Evolutionary conservation across 1,140 invertebrate species (phyloP).

Genomic region (Zaprionus africanus): DNA sequence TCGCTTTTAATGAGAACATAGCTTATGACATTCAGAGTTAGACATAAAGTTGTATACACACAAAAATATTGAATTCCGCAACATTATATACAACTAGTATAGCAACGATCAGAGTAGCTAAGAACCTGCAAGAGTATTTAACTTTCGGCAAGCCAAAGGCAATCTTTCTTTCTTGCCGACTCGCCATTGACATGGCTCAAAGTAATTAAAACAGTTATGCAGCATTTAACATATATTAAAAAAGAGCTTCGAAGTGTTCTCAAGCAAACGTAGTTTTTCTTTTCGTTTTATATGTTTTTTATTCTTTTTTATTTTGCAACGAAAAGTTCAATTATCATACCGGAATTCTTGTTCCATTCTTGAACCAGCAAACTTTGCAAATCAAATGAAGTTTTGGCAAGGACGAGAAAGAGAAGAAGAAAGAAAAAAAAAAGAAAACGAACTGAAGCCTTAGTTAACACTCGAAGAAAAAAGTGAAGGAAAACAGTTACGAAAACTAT

Average conservation of each 20-base stretch:
- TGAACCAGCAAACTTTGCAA: constrained; percentile 24
- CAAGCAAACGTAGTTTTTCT: neutral
- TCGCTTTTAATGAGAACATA: too few species aligned
- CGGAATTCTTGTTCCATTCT: constrained; percentile 11
- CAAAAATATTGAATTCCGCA: too few species aligned
- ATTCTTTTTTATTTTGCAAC: neutral
- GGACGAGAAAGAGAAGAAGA: neutral
- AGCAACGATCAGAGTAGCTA: too few species aligned
- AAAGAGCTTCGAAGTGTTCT: neutral
- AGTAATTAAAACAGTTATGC: constrained; percentile 30
- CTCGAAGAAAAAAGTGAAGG: constrained; percentile 7
- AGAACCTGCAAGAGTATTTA: too few species aligned
- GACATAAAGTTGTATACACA: too few species aligned
- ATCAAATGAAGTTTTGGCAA: constrained; percentile 21
- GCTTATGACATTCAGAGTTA: too few species aligned
- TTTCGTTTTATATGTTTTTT: neutral
- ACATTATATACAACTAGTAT: too few species aligned
- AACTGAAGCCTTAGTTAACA: constrained; percentile 3
- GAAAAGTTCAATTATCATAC: constrained; percentile 21
- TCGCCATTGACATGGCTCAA: neutral
- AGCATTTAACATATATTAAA: constrained; percentile 17
- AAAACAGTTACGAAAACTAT: constrained; percentile 42
- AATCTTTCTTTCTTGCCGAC: too few species aligned
- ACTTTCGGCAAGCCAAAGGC: neutral
- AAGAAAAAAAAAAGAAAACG: neutral